These are phyloP conservation scores for Xylocopa sonorina DNA, from an alignment of 1,140 invertebrate species.

Conservation along the genomic window DNA sequence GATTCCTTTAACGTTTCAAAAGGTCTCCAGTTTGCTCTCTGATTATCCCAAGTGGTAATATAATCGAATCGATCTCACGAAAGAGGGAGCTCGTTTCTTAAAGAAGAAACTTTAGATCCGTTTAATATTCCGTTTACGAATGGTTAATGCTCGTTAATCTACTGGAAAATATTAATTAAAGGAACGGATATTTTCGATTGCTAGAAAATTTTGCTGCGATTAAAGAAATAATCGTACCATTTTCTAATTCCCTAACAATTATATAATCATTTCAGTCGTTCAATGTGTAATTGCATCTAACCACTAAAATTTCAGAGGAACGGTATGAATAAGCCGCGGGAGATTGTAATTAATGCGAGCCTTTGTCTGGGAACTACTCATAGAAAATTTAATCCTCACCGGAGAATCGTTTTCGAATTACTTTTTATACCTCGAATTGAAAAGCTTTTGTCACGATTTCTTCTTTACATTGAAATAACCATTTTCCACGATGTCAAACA, in stretches of 20 bases:
- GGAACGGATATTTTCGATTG: no score
- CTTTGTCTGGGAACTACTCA: not conserved
- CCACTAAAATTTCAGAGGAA: not conserved
- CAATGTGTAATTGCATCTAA: no score
- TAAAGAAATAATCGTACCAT: no score
- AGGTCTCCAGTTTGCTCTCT: not conserved
- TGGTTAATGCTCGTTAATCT: not conserved
- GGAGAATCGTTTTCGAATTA: not conserved
- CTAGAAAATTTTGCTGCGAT: no score
- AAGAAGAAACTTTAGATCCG: constrained; percentile 12
- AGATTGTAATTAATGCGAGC: not conserved
- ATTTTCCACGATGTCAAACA: not conserved
- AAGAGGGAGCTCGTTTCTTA: not conserved
- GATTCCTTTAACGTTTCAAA: not conserved
- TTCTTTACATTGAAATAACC: not conserved
- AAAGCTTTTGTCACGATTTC: not conserved
- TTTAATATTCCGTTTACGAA: not conserved
- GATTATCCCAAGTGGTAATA: not conserved
- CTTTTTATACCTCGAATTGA: not conserved
- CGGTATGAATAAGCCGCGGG: not conserved
- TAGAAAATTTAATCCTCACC: not conserved
- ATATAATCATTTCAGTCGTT: no score
- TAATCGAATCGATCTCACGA: not conserved
- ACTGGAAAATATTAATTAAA: not conserved
- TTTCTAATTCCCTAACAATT: no score